phyloP scores from a whole-genome alignment of 2,113 vertebrate species.

The Sardina pilchardus region DNA sequence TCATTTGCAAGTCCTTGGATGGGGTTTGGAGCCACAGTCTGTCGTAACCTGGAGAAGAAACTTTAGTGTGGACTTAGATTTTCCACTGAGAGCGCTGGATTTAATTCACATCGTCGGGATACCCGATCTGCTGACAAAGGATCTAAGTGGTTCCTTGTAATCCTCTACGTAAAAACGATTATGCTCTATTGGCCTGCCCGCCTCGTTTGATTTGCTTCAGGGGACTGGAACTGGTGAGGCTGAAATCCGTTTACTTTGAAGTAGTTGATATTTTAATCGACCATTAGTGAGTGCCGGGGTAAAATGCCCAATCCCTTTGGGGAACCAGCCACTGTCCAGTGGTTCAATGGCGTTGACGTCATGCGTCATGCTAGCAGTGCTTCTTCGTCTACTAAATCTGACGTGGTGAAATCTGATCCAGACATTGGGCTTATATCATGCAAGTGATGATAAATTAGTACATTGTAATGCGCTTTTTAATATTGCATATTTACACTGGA shows the following conservation, averaged over 20 bases:
- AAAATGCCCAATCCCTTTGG: conserved; percentile 55
- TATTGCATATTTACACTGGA: neutral
- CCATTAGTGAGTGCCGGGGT: conserved; percentile 64
- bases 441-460: neutral
- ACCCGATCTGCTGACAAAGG: conserved; percentile 58
- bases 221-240: conserved; percentile 50
- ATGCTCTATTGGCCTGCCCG: conserved; percentile 55
- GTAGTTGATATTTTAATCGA: conserved; percentile 68
- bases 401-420: neutral
- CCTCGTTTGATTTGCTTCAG: conserved; percentile 62
- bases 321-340: conserved; percentile 40
- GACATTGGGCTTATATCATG: neutral
- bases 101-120: conserved; percentile 51
- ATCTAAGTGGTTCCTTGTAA: conserved; percentile 65
- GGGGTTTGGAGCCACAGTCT: neutral
- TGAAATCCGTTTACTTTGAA: conserved; percentile 61
- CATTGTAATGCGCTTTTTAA: neutral
- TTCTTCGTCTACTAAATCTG: neutral
- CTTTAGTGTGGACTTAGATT: neutral
- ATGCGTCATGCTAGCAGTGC: conserved; percentile 19
- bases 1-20: neutral
- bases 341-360: conserved; percentile 48
- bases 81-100: conserved; percentile 45
- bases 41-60: neutral
- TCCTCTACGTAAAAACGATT: conserved; percentile 59